These are phyloP conservation scores for Chelidonichthys spinosus DNA, from an alignment of 2,797 vertebrate genomes.

Conservation along the genomic window DNA sequence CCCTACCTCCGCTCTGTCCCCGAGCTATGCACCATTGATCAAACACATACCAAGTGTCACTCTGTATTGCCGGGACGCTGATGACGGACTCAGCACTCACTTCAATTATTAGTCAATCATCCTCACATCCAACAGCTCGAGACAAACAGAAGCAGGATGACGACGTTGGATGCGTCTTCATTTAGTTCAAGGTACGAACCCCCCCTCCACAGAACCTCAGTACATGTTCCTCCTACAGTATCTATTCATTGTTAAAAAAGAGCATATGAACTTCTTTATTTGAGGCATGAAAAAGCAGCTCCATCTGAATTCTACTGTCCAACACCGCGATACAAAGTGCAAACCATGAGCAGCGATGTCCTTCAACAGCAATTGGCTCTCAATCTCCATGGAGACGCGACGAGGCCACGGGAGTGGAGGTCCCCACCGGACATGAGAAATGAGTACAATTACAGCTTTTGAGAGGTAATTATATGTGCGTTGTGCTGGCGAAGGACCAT, in stretches of 20 bases:
- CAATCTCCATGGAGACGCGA: conserved; percentile 59
- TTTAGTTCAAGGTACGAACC: conserved; percentile 12
- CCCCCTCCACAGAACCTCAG: neutral
- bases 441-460: conserved; percentile 80
- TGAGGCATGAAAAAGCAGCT: neutral
- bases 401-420: conserved; percentile 42
- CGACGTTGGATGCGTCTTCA: conserved; percentile 7
- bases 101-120: conserved; percentile 70
- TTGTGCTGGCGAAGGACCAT: conserved; percentile 58
- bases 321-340: conserved; percentile 19
- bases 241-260: neutral
- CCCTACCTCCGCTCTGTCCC: conserved; percentile 66
- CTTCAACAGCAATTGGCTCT: conserved; percentile 56
- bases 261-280: neutral
- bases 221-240: neutral
- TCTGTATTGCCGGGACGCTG: conserved; percentile 57
- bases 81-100: conserved; percentile 67
- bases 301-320: conserved; percentile 1
- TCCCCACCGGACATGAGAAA: conserved; percentile 74
- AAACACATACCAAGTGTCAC: conserved; percentile 79
- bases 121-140: conserved; percentile 38
- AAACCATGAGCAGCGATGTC: conserved; percentile 49
- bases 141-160: conserved; percentile 27
- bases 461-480: conserved; percentile 78
- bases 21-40: conserved; percentile 76